phyloP scores from a whole-genome alignment of 2,113 vertebrate genomes.

The Gnathonemus echidnorhynchus region DNA sequence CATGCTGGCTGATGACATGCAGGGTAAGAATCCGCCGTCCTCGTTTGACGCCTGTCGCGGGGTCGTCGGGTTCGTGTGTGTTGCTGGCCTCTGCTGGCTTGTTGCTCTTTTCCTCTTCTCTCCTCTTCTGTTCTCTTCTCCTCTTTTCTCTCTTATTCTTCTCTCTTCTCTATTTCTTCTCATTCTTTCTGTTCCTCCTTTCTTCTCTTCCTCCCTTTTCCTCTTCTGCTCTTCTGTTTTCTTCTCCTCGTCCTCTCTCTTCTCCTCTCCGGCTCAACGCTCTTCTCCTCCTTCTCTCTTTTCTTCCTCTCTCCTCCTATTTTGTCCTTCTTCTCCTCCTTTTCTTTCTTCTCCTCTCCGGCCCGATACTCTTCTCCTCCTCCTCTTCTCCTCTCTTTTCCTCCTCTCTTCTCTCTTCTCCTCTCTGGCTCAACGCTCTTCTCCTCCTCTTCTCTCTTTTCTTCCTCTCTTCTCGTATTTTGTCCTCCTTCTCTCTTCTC shows the following conservation, averaged over 20 bases:
- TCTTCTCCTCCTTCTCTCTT: not conserved
- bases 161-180: not conserved
- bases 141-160: not conserved
- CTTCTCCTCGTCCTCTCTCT: not conserved
- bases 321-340: no score
- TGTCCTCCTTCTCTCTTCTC: no score
- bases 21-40: constrained; percentile 41
- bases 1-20: not conserved
- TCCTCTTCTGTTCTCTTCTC: not conserved
- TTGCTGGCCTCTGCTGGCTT: not conserved
- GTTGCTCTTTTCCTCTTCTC: not conserved
- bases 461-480: no score
- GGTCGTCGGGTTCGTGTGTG: not conserved
- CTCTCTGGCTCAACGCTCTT: no score
- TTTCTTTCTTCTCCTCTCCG: no score
- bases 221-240: not conserved
- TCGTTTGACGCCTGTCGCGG: constrained; percentile 23
- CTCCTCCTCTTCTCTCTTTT: not conserved
- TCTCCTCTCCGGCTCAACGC: not conserved
- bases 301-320: no score
- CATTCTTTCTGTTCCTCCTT: not conserved
- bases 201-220: not conserved
- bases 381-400: no score
- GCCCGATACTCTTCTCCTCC: no score
- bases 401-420: no score